A percentile compares a stretch with the other conserved stretches of the same genome.
Evolutionary conservation across 2,888 invertebrate species (phyloP).

Genomic region (Euspilapteryx auroguttella): DNA sequence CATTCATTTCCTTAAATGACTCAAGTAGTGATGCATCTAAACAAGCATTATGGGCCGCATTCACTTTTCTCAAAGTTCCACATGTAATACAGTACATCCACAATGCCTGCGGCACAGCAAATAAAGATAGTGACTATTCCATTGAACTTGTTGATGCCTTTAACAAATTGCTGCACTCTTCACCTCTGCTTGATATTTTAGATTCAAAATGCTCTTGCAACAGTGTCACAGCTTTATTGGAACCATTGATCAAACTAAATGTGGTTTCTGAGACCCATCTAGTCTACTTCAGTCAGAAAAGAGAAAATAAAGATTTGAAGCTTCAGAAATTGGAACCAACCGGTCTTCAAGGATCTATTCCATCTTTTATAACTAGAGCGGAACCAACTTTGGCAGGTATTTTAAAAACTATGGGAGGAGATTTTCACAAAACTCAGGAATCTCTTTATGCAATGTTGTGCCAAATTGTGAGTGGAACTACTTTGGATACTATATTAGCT

Average conservation of each 20-base stretch:
- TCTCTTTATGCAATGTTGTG: constrained; percentile 82
- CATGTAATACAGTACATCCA: constrained; percentile 75
- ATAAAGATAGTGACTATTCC: constrained; percentile 67
- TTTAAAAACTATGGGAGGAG: constrained; percentile 86
- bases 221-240: constrained; percentile 79
- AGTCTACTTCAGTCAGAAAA: constrained; percentile 64
- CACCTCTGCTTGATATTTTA: constrained; percentile 83
- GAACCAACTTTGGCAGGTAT: constrained; percentile 89
- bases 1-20: constrained; percentile 87
- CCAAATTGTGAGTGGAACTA: constrained; percentile 88
- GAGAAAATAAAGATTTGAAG: constrained; percentile 65
- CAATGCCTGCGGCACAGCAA: constrained; percentile 53
- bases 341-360: constrained; percentile 72
- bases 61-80: constrained; percentile 90
- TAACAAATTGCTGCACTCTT: constrained; percentile 81
- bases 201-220: constrained; percentile 90
- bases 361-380: constrained; percentile 79
- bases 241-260: constrained; percentile 78
- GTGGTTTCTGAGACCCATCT: constrained; percentile 79
- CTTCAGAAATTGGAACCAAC: constrained; percentile 70
- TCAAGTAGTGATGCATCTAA: constrained; percentile 76
- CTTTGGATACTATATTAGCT: constrained; percentile 87
- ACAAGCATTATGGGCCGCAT: constrained; percentile 92
- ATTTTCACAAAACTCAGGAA: constrained; percentile 88
- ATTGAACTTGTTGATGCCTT: constrained; percentile 81